Base-by-base conservation (phyloP, 23 tunicate genomes). In the Clavelina lepadiformis region DNA sequence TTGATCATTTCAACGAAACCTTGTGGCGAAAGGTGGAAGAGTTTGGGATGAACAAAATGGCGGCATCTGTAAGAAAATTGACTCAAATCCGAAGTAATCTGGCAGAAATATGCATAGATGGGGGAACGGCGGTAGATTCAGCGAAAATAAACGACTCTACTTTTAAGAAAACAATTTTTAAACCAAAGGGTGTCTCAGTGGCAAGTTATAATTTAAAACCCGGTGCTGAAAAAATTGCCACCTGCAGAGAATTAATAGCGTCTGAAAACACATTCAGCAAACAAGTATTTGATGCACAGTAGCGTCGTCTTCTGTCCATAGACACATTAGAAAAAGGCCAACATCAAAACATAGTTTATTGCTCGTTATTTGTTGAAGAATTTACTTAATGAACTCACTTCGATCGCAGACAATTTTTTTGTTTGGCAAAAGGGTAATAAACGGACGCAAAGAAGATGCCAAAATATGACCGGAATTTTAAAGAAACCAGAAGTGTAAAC, bases 1-100 rank as follows among this genome's bases (percentile, higher is more conserved):
- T 44, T 33, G 86, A 72, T 22, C 72, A 72, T 59, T 80, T 80
- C 61, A 71, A 71, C 71, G 63, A 33, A 34, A 70, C 64, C 38
- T 61, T 80, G 38, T 72, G 77, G 71, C 33, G 51, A 35, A 72
- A 72, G 49, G 36, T 80, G 4, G 32, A 71, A 22, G 27, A 8
- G 33, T 80, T 24, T 45, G 80, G 86, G 1, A 31, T 3, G 5
- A 55, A 72, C 24, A 34, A 38, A 31, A 80, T 80, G 86, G 27
- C 35, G 20, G 23, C 2, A 22, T 28, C 72, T 21, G 28, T 80
- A 24, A 31, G 47, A n/a, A 7, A 24, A 18, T 58, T 78, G 23
- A 19, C 22, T 8, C 5, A 76, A 27, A 41, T 35, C 25, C 51
- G 46, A 25, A 25, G 18, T 5, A 5, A 35, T 3, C 23, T 62